A percentile compares a stretch with the other conserved stretches of the same genome.
These are phyloP conservation scores for Choreutis nemorana DNA, from an alignment of 2,888 invertebrate genomes.

Conservation along the genomic window DNA sequence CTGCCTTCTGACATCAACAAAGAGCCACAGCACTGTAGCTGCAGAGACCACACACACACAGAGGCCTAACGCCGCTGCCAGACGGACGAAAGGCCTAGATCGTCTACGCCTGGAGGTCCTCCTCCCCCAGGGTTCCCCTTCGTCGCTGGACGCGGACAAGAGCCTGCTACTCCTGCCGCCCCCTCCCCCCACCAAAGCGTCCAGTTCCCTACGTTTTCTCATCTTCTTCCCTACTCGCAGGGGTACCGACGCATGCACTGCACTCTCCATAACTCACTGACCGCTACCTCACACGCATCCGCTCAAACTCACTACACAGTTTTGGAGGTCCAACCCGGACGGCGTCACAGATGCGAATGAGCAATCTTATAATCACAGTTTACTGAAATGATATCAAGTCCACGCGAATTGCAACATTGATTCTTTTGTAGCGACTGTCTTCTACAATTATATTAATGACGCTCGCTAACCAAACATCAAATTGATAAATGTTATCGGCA, in stretches of 20 bases:
- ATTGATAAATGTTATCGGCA: no score
- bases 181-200: slow-evolving; percentile 71
- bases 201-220: slow-evolving; percentile 78
- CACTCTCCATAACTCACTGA: slow-evolving; percentile 47
- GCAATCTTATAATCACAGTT: no score
- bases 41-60: slow-evolving; percentile 72
- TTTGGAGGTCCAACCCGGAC: no score
- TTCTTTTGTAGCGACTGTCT: no score
- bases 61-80: slow-evolving; percentile 68
- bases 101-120: slow-evolving; percentile 38
- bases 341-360: no score
- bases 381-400: no score
- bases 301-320: slow-evolving; percentile 18
- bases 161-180: slow-evolving; percentile 62
- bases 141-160: slow-evolving; percentile 68
- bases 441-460: no score
- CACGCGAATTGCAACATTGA: no score
- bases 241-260: slow-evolving; percentile 70
- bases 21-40: slow-evolving; percentile 72
- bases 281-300: slow-evolving; percentile 51
- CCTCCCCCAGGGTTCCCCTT: slow-evolving; percentile 63
- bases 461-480: no score
- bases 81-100: slow-evolving; percentile 62
- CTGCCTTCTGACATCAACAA: slow-evolving; percentile 73
- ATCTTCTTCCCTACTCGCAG: slow-evolving; percentile 76